These are phyloP conservation scores for Tillus elongatus DNA, from an alignment of 2,888 invertebrate species.

Conservation along the genomic window DNA sequence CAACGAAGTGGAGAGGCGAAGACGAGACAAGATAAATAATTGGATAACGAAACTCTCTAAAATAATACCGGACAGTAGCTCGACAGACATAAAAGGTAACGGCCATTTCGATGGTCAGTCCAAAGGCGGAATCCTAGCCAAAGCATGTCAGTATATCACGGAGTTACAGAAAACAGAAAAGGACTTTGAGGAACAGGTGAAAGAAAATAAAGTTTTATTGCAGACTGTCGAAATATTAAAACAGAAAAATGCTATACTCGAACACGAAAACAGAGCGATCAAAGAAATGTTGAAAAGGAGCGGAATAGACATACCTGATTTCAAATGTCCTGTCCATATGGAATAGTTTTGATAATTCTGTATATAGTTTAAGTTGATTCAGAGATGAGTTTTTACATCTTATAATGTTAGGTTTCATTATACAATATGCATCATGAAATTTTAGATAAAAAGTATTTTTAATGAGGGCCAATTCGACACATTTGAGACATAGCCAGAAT, in stretches of 20 bases:
- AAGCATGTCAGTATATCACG: constrained; percentile 89
- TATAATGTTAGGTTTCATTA: too few species aligned
- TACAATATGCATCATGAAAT: too few species aligned
- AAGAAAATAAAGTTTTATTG: constrained; percentile 63
- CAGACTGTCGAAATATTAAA: constrained; percentile 62
- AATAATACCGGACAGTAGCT: constrained; percentile 64
- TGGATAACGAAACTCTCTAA: constrained; percentile 92
- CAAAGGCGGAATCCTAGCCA: constrained; percentile 91
- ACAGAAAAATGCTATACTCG: constrained; percentile 61
- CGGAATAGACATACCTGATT: too few species aligned
- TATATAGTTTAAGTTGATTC: too few species aligned
- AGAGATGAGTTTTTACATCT: too few species aligned
- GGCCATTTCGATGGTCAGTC: constrained; percentile 62
- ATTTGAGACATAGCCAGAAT: too few species aligned
- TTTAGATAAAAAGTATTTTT: too few species aligned
- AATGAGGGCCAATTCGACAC: too few species aligned
- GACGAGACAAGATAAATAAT: constrained; percentile 92
- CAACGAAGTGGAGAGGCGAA: constrained; percentile 88
- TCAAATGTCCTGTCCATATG: too few species aligned
- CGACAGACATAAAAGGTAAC: constrained; percentile 50
- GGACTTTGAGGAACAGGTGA: constrained; percentile 52
- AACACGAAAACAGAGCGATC: constrained; percentile 67
- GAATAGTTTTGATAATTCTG: too few species aligned
- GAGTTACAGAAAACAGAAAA: constrained; percentile 73
- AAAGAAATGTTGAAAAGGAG: constrained; percentile 58